Evolutionary conservation across 1,140 invertebrate species (phyloP).

Genomic region (Bradynema listronoti): DNA sequence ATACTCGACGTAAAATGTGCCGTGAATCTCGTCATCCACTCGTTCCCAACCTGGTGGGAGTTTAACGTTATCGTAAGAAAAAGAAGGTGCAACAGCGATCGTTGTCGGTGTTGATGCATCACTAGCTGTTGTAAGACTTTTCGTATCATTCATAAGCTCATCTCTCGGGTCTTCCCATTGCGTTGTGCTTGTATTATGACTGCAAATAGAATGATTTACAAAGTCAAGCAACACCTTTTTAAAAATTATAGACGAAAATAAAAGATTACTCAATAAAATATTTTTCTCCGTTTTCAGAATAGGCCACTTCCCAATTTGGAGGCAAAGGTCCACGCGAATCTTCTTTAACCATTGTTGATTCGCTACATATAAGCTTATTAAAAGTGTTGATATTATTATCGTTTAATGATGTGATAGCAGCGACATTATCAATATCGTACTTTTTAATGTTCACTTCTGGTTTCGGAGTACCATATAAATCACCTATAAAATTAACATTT

Average conservation of each 20-base stretch:
- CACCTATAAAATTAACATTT: constrained; percentile 37
- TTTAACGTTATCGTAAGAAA: no score
- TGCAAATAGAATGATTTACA: constrained; percentile 28
- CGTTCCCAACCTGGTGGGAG: constrained; percentile 96
- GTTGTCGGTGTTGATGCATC: constrained; percentile 33
- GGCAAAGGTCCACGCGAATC: constrained; percentile 74
- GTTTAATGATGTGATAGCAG: background rate
- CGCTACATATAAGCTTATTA: no score
- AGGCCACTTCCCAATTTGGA: constrained; percentile 91
- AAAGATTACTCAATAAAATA: constrained; percentile 91
- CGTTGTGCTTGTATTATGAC: constrained; percentile 57
- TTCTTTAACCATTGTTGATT: no score
- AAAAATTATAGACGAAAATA: background rate
- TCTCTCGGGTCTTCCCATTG: constrained; percentile 56
- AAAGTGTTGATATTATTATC: constrained; percentile 25
- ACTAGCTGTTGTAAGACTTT: no score
- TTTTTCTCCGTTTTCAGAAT: constrained; percentile 85
- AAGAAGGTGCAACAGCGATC: background rate
- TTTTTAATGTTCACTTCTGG: constrained; percentile 23
- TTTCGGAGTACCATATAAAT: constrained; percentile 53
- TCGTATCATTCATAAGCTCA: no score
- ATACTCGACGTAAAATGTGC: constrained; percentile 92
- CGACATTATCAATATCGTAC: background rate
- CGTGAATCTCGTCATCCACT: constrained; percentile 92
- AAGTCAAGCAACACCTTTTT: no score